Evolutionary conservation across 1,140 invertebrate genomes (phyloP), one percentile per base, ranked within the genome.

Genomic region (Lasioglossum albipes): DNA sequence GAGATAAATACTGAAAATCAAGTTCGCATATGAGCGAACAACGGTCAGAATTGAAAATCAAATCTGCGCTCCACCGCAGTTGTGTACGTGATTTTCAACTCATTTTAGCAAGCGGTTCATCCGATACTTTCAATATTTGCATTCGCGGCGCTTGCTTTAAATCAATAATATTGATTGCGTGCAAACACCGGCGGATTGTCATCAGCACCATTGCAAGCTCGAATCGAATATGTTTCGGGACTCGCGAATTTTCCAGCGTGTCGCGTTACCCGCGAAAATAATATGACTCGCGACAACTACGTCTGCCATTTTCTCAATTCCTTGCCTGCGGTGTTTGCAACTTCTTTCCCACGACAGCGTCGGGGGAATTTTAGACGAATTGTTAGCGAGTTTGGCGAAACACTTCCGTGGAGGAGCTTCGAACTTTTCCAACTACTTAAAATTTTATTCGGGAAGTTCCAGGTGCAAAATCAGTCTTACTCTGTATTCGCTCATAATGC

Each of bases 81-180:
- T 4, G 36, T 9, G 54, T 36, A 22, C 67, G 42, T 52, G 57
- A 77, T 52, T 62, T 49, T 68, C 7, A 27, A 7, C 3, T 9
- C 20, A 42, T 70, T 62, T n/a, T n/a, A 36, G 7, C 20, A 2
- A 22, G 3, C 13, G 13, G 49, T 41, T 70, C 67, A 22, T 36
- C 22, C 54, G 41, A 77, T 71, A 71, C 57, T 77, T 71, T 70
- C 57, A 70, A 77, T 77, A 77, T 77, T 71, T 71, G 20, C 54
- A 9, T 22, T 16, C 36, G 20, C 10, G 13, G 18, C 13, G 57
- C 59, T 6, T 20, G 9, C 41, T 64, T 77, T 49, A 20, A 77
- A 70, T 77, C 75, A 62, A 70, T 71, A 70, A 62, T 77, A 77
- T 77, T 52, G 75, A 77, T 77, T 77, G 75, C 42, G 13, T n/a